Conservation (phyloP, 2,797 vertebrate species). For the Balearica regulorum region DNA sequence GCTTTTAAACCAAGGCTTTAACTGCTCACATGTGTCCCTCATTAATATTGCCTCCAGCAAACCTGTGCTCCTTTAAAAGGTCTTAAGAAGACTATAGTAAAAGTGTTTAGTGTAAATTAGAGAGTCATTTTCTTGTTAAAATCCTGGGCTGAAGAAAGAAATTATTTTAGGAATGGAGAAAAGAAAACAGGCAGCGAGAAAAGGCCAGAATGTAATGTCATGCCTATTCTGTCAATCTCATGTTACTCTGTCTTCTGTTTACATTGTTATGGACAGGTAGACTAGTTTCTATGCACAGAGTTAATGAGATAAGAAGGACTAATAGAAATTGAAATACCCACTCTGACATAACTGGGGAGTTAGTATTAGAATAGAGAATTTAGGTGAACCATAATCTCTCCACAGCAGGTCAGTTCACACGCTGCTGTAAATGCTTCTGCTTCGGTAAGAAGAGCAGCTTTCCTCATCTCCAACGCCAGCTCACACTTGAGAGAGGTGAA, state of each 20-base stretch:
- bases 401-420: not conserved
- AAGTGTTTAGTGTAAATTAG: not conserved
- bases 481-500: not conserved
- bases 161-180: not conserved
- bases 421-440: not conserved
- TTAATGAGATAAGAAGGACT: not conserved
- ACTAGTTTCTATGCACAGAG: not conserved
- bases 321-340: not conserved
- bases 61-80: not conserved
- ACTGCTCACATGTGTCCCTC: not conserved
- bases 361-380: not conserved
- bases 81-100: not conserved
- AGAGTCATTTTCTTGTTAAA: not conserved
- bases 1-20: not conserved
- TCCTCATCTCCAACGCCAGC: not conserved
- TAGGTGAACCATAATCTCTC: not conserved
- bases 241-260: not conserved
- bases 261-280: not conserved
- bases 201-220: not conserved
- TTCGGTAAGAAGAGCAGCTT: not conserved
- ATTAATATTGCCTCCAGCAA: not conserved
- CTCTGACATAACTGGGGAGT: not conserved
- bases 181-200: not conserved
- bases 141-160: not conserved
- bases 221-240: not conserved